Conservation (phyloP, 1,140 invertebrate genomes). For the Pissodes strobi region DNA sequence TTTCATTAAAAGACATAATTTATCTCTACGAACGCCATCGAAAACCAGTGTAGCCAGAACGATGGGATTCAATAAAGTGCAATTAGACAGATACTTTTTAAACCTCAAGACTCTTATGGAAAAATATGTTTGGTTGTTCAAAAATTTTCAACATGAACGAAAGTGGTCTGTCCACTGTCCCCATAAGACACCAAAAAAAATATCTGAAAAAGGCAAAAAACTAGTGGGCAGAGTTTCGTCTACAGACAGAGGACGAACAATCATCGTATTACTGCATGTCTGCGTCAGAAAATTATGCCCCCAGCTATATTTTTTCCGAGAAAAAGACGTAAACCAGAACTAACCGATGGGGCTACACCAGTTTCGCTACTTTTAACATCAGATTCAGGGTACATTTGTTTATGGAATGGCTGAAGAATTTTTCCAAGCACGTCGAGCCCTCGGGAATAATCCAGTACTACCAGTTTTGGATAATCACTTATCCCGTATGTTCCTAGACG, state of each 20-base stretch:
- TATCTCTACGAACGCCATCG: not conserved
- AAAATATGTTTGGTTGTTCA: not conserved
- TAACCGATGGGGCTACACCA: too few relatives aligned
- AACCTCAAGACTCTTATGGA: not conserved
- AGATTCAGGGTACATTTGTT: too few relatives aligned
- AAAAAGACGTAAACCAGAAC: too few relatives aligned
- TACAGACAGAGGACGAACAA: not conserved
- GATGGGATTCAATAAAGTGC: slow-evolving; percentile 1
- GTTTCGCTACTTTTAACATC: too few relatives aligned
- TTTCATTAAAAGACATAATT: not conserved
- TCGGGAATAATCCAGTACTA: too few relatives aligned
- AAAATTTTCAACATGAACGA: not conserved
- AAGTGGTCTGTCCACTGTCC: too few relatives aligned
- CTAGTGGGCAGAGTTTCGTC: not conserved
- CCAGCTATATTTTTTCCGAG: too few relatives aligned
- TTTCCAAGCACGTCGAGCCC: too few relatives aligned
- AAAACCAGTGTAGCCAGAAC: too few relatives aligned
- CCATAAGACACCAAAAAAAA: not conserved
- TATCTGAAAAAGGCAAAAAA: not conserved
- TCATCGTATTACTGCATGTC: not conserved
- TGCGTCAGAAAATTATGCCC: not conserved
- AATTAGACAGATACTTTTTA: not conserved
- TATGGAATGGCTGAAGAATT: too few relatives aligned
- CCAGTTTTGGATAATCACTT: too few relatives aligned
- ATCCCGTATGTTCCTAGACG: too few relatives aligned